Conservation (phyloP, 2,797 vertebrate genomes). For the Enteromius treurensis region DNA sequence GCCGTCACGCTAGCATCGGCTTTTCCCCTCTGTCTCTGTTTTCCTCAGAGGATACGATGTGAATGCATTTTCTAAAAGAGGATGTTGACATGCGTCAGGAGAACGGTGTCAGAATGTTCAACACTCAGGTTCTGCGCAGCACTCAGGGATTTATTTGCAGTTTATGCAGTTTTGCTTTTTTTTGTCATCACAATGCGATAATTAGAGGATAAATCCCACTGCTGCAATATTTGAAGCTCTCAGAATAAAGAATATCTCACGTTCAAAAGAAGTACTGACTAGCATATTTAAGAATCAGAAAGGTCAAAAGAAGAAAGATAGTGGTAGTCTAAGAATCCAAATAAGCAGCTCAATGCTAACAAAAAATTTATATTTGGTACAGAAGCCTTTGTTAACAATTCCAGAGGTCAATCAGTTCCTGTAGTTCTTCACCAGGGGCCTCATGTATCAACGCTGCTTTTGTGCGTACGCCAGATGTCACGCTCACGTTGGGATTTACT, state of each 20-base stretch:
- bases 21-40: slow-evolving; percentile 49
- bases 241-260: slow-evolving; percentile 48
- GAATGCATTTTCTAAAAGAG: slow-evolving; percentile 67
- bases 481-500: no score
- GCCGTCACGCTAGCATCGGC: slow-evolving; percentile 63
- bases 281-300: slow-evolving; percentile 47
- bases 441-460: no score
- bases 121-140: slow-evolving; percentile 16
- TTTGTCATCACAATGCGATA: slow-evolving; percentile 44
- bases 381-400: no score
- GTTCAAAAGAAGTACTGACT: slow-evolving; percentile 51
- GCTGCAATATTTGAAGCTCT: slow-evolving; percentile 36
- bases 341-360: background rate
- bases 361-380: no score
- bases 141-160: slow-evolving; percentile 49
- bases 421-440: no score
- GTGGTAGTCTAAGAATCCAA: slow-evolving; percentile 16
- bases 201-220: slow-evolving; percentile 45
- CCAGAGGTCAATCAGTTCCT: no score
- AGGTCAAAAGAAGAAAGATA: slow-evolving; percentile 6
- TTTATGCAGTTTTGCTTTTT: slow-evolving; percentile 47
- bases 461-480: no score
- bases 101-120: slow-evolving; percentile 60
- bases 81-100: slow-evolving; percentile 63
- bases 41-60: slow-evolving; percentile 57